phyloP scores from a whole-genome alignment of 2,888 invertebrate genomes.

The Nasonia oneida region DNA sequence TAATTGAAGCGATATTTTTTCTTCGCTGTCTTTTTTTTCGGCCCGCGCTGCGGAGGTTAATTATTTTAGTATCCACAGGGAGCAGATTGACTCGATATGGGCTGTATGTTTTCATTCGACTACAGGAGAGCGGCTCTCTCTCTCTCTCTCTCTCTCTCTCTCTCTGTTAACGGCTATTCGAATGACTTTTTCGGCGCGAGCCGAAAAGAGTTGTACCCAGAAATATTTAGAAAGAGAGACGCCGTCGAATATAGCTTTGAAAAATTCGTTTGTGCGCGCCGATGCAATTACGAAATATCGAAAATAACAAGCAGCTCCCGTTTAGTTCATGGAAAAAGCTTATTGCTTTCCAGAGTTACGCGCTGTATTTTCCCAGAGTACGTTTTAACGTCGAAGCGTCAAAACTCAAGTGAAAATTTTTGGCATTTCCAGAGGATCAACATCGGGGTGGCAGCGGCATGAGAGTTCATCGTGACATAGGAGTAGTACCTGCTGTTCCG shows the following conservation, averaged over 20 bases:
- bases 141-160: background rate
- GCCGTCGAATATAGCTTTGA: no score
- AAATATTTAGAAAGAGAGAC: no score
- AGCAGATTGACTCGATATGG: background rate
- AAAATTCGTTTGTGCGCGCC: no score
- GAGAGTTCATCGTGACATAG: conserved; percentile 44
- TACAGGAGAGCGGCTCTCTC: background rate
- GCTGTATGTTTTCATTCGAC: background rate
- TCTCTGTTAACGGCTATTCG: background rate
- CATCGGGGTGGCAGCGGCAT: no score
- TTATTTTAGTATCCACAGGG: background rate
- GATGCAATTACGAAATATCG: no score
- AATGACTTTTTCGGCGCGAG: background rate
- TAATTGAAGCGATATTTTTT: conserved; percentile 16
- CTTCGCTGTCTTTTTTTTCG: background rate
- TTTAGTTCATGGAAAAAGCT: no score
- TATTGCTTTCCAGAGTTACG: no score
- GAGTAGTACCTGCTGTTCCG: background rate
- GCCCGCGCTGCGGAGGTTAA: background rate
- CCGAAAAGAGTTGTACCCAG: no score
- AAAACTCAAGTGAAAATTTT: conserved; percentile 1
- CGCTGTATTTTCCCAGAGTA: background rate
- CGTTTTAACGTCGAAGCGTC: background rate
- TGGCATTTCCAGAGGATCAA: background rate
- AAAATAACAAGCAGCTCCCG: no score